Evolutionary conservation across 2,797 vertebrate genomes (phyloP).

Genomic region (Bucorvus abyssinicus): DNA sequence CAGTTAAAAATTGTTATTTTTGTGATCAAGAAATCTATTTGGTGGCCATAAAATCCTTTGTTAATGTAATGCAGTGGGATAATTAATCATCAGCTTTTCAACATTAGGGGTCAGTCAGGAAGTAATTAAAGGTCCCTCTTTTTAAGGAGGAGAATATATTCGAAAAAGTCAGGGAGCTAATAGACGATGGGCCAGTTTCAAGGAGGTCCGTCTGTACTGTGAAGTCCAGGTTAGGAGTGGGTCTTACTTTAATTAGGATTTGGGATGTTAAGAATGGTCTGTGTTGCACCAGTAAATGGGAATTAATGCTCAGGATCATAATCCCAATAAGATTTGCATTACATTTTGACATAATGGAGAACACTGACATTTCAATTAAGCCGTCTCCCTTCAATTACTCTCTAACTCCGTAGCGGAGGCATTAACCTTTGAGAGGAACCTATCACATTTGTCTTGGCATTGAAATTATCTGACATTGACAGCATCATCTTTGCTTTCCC

Average conservation of each 20-base stretch:
- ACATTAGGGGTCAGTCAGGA: background rate
- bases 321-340: conserved; percentile 56
- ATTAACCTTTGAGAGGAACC: conserved; percentile 63
- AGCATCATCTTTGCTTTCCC: conserved; percentile 55
- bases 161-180: background rate
- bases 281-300: background rate
- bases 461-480: conserved; percentile 55
- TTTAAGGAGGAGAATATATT: background rate
- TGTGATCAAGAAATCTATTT: background rate
- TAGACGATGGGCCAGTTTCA: background rate
- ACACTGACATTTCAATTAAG: conserved; percentile 71
- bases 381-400: conserved; percentile 31
- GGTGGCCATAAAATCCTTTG: background rate
- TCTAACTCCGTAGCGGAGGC: conserved; percentile 1
- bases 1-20: background rate
- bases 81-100: conserved; percentile 49
- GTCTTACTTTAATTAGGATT: conserved; percentile 37
- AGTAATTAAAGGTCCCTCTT: conserved; percentile 9
- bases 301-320: conserved; percentile 55
- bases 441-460: conserved; percentile 47
- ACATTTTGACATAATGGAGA: conserved; percentile 52
- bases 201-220: background rate
- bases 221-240: conserved; percentile 23
- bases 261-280: conserved; percentile 22
- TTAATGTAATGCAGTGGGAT: background rate